These are phyloP conservation scores for Perca flavescens DNA, from an alignment of 2,113 vertebrate species.

Conservation along the genomic window DNA sequence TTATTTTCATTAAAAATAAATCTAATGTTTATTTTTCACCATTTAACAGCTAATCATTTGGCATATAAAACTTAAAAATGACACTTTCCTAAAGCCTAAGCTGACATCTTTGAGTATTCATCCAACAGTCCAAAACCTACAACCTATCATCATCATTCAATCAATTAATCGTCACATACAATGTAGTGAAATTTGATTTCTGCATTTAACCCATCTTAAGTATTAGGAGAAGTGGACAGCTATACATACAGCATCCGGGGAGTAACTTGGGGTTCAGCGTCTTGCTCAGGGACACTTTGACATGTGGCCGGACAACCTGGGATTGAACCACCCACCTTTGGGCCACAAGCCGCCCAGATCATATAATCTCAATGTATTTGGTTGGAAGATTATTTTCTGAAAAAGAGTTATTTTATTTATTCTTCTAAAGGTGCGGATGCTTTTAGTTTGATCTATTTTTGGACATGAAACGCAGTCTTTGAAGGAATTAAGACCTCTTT, in stretches of 20 bases:
- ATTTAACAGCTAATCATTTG: not conserved
- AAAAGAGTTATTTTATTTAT: not conserved
- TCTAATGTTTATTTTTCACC: not conserved
- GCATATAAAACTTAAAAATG: not conserved
- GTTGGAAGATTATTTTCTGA: not conserved
- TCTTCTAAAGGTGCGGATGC: not conserved
- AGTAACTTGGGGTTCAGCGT: no score
- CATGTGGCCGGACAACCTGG: no score
- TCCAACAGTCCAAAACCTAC: not conserved
- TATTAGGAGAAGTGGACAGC: no score
- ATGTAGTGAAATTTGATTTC: no score
- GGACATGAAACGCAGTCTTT: not conserved
- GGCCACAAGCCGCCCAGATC: not conserved
- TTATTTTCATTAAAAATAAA: not conserved
- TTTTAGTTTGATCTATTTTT: slow-evolving; percentile 25
- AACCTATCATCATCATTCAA: not conserved
- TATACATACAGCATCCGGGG: no score
- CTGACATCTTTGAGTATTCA: not conserved
- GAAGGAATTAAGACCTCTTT: slow-evolving; percentile 14
- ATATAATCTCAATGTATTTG: not conserved
- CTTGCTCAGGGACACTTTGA: no score
- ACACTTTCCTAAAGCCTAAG: not conserved
- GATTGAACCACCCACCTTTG: no score
- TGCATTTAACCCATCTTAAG: no score
- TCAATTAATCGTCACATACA: no score